A percentile compares a stretch with the other conserved stretches of the same genome.
phyloP scores from a whole-genome alignment of 2,888 invertebrate species.

The Temnothorax unifasciatus region DNA sequence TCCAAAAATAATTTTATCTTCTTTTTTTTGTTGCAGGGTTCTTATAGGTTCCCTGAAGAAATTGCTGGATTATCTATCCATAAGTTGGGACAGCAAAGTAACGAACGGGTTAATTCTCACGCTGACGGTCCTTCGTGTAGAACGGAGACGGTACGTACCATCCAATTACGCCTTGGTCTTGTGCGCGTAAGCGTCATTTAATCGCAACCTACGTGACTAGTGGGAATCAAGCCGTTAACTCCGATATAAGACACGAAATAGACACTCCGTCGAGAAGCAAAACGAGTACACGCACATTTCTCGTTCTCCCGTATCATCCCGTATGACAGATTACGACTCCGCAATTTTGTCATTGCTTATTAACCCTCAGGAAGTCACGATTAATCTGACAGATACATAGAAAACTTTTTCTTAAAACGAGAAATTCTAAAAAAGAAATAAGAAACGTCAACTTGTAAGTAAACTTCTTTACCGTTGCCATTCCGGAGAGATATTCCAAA shows the following conservation, averaged over 20 bases:
- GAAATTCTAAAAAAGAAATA: neutral
- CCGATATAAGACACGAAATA: conserved; percentile 61
- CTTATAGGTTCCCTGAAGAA: neutral
- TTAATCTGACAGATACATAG: neutral
- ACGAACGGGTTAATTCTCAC: conserved; percentile 67
- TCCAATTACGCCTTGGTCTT: conserved; percentile 68
- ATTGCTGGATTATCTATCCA: neutral
- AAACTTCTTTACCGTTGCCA: neutral
- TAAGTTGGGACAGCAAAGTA: conserved; percentile 22
- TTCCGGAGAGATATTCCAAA: neutral
- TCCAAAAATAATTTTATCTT: neutral
- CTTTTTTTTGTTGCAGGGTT: neutral
- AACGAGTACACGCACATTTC: conserved; percentile 44
- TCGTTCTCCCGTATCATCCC: conserved; percentile 28
- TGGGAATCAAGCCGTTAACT: conserved; percentile 69
- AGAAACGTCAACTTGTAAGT: neutral
- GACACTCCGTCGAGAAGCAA: conserved; percentile 44
- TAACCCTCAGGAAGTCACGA: neutral
- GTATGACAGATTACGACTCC: conserved; percentile 15
- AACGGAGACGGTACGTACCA: conserved; percentile 62
- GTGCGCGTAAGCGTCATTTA: conserved; percentile 66
- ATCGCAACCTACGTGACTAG: conserved; percentile 72
- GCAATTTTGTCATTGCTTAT: conserved; percentile 29
- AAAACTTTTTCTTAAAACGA: neutral
- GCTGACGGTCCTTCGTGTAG: conserved; percentile 42